These are phyloP conservation scores for Caenorhabditis briggsae DNA, from an alignment of 1,140 invertebrate species.

Conservation along the genomic window DNA sequence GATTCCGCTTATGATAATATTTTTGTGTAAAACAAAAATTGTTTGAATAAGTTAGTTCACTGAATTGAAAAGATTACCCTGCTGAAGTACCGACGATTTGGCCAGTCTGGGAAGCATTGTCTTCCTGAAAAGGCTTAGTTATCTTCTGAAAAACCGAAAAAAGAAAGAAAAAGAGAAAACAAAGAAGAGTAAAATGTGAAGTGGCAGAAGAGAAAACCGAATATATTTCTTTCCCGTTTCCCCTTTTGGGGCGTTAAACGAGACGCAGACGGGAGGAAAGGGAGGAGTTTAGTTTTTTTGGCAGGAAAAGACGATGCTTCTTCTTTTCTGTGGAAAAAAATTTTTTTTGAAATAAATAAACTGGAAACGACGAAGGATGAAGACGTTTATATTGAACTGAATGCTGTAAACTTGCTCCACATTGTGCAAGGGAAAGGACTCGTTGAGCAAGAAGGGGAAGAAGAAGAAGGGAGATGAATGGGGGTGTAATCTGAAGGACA, in stretches of 20 bases:
- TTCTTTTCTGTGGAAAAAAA: not conserved
- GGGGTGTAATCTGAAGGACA: slow-evolving; percentile 49
- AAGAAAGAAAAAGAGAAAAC: not conserved
- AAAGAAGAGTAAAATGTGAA: slow-evolving; percentile 50
- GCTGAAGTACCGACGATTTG: slow-evolving; percentile 28
- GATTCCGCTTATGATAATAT: too few species aligned
- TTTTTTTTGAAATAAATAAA: slow-evolving; percentile 15
- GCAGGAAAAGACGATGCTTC: slow-evolving; percentile 8
- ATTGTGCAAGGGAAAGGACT: slow-evolving; percentile 46
- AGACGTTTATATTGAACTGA: slow-evolving; percentile 32
- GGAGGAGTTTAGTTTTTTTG: slow-evolving; percentile 19
- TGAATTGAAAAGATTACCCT: slow-evolving; percentile 13
- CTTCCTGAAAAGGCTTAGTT: slow-evolving; percentile 1
- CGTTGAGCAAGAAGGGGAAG: slow-evolving; percentile 7
- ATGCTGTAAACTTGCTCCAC: slow-evolving; percentile 49
- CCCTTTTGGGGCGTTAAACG: slow-evolving; percentile 22
- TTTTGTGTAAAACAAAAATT: too few species aligned
- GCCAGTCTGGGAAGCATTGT: slow-evolving; percentile 52
- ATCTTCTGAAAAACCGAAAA: slow-evolving; percentile 12
- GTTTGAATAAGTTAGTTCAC: not conserved
- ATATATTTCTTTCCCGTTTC: not conserved
- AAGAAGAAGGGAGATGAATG: too few species aligned
- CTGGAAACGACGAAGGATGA: not conserved
- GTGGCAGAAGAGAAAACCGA: slow-evolving; percentile 43
- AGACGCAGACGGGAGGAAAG: slow-evolving; percentile 23